Evolutionary conservation across 2,113 vertebrate species (phyloP).

Genomic region (Callospermophilus lateralis): DNA sequence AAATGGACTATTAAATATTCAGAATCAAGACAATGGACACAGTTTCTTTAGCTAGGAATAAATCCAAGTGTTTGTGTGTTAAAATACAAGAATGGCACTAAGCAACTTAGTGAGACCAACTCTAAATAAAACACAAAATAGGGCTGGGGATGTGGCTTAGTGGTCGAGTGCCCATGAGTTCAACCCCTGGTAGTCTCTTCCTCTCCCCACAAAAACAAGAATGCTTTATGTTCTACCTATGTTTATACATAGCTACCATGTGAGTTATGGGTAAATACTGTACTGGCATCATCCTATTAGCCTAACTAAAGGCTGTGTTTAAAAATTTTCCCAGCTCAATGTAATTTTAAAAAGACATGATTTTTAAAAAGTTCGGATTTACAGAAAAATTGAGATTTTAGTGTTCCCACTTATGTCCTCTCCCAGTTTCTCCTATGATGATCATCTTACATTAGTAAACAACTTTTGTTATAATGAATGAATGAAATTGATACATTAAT

Average conservation of each 20-base stretch:
- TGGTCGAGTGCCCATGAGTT: too few species aligned
- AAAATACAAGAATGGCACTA: neutral
- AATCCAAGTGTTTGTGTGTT: neutral
- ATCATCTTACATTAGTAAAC: neutral
- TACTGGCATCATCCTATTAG: neutral
- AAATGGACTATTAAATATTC: constrained; percentile 43
- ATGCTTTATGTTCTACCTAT: neutral
- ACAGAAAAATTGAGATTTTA: constrained; percentile 20
- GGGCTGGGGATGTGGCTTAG: too few species aligned
- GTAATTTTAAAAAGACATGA: neutral
- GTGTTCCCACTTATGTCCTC: neutral
- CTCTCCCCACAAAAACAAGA: neutral
- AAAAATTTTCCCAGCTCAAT: neutral
- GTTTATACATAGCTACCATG: neutral
- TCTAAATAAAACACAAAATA: too few species aligned
- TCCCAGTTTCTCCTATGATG: neutral
- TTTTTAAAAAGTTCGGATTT: constrained; percentile 39
- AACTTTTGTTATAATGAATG: neutral
- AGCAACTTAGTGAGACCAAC: too few species aligned
- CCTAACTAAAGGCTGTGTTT: constrained; percentile 35
- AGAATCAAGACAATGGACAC: neutral
- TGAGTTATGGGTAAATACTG: neutral
- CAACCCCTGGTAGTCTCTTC: too few species aligned
- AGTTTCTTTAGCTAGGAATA: neutral
- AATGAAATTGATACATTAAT: neutral